phyloP scores from a whole-genome alignment of 2,888 invertebrate species.

The Drosophila paracracens region DNA sequence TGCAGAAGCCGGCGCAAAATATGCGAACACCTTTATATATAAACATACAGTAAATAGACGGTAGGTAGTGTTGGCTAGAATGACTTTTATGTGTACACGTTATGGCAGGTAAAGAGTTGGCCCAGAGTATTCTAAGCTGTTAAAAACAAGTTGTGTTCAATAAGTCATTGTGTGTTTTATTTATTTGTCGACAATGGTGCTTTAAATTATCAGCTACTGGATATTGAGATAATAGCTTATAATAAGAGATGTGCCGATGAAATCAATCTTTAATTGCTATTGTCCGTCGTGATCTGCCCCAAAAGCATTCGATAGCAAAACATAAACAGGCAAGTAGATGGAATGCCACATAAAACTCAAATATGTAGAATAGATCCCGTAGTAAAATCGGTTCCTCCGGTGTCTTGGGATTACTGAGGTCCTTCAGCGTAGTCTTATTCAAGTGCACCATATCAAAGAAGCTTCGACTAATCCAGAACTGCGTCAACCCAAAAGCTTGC shows the following conservation, averaged over 20 bases:
- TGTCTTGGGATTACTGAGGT: conserved; percentile 22
- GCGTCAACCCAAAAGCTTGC: conserved; percentile 39
- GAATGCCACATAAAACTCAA: conserved; percentile 15
- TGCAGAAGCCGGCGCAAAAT: no score
- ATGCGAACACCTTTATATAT: no score
- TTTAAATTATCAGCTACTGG: neutral
- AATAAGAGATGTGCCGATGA: neutral
- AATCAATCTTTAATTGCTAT: no score
- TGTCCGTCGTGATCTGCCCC: neutral
- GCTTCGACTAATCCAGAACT: conserved; percentile 36
- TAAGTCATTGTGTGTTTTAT: neutral
- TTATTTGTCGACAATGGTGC: neutral
- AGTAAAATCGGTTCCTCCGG: neutral
- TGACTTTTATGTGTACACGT: no score
- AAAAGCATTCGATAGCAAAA: conserved; percentile 43
- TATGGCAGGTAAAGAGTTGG: no score
- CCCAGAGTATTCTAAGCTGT: neutral
- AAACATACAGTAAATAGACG: no score
- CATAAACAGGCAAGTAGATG: conserved; percentile 20
- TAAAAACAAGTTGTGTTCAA: neutral
- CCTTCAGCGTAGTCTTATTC: conserved; percentile 13
- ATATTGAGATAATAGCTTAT: neutral
- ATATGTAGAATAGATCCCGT: conserved; percentile 45
- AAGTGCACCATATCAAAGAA: conserved; percentile 53
- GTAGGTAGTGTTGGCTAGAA: no score